Evolutionary conservation across 2,888 invertebrate genomes (phyloP).

Genomic region (Plagiodera versicolora): DNA sequence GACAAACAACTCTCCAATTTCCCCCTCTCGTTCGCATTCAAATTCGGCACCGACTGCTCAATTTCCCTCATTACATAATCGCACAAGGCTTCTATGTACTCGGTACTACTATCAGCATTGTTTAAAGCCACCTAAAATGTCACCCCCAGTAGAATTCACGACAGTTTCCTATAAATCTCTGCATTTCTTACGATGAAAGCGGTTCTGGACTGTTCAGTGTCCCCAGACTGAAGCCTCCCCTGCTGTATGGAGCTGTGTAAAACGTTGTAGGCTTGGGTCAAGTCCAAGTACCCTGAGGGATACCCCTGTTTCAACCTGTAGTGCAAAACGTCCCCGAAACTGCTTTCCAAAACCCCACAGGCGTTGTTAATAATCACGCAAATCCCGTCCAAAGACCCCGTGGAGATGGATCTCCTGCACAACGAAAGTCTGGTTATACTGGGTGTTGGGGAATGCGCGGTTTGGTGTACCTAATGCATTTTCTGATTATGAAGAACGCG

Average conservation of each 20-base stretch:
- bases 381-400: constrained; percentile 90
- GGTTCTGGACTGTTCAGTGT: constrained; percentile 74
- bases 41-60: constrained; percentile 62
- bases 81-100: constrained; percentile 86
- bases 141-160: too few relatives aligned
- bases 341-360: constrained; percentile 82
- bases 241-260: constrained; percentile 79
- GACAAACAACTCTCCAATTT: constrained; percentile 74
- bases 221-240: constrained; percentile 76
- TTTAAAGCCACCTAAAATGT: constrained; percentile 74
- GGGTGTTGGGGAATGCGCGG: neutral
- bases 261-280: constrained; percentile 81
- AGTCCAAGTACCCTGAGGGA: constrained; percentile 75
- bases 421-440: constrained; percentile 12
- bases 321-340: constrained; percentile 74
- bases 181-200: constrained; percentile 77
- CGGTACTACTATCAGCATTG: constrained; percentile 88
- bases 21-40: constrained; percentile 66
- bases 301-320: constrained; percentile 76
- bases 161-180: too few relatives aligned
- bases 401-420: constrained; percentile 87
- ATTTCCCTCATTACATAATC: constrained; percentile 74
- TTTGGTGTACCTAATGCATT: constrained; percentile 75
- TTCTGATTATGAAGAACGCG: constrained; percentile 94
- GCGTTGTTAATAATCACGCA: constrained; percentile 97